Evolutionary conservation across 1,140 invertebrate species (phyloP), one percentile per base, ranked within the genome.

Genomic region (Stegodyphus mimosarum): DNA sequence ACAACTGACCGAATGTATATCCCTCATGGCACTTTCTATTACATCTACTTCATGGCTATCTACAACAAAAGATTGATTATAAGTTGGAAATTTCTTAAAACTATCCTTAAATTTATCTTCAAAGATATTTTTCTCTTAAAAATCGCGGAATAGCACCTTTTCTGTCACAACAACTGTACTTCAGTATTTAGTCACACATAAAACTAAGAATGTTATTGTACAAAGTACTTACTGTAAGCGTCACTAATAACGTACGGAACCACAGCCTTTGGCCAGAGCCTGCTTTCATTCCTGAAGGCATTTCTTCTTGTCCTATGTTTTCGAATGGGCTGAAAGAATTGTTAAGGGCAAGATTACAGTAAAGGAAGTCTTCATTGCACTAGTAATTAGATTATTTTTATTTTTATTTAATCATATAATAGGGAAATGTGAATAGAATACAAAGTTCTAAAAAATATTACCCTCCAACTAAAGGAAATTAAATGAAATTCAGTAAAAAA

Each of bases 231-330:
- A 84, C 81, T 69, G 51, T 84, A 84, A 33, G 72, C 64, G 2
- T 60, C 64, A 9, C 76, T 73, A 13, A 84, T 76, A 5, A 73
- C 76, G 64, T 76, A 84, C 15, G 81, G 72, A 18, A 84, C 73
- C 10, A 84, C 51, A 0, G 81, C 81, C 33, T 84, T 84, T 1
- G 81, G 81, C 81, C 81, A 84, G 17, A 84, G 17, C 4, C 81
- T 11, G 63, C 81, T 84, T 60, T 84, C 81, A 18, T 84, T 84
- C 18, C 81, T 67, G 64, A 75, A 84, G 13, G 81, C 81, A 76
- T 84, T 84, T 53, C 81, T 66, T n/a, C 66, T n/a, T 48, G 51
- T 55, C 13, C 81, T 53, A 6, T 9, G 72, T 48, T 51, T 66
- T 0, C 49, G 49, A 52, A 76, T n/a, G 1, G 73, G 81, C 72